Percentiles rank a stretch among this genome's conserved stretches.
These are phyloP conservation scores for Aphelinus atriplicis DNA, from an alignment of 1,140 invertebrate species.

Conservation along the genomic window DNA sequence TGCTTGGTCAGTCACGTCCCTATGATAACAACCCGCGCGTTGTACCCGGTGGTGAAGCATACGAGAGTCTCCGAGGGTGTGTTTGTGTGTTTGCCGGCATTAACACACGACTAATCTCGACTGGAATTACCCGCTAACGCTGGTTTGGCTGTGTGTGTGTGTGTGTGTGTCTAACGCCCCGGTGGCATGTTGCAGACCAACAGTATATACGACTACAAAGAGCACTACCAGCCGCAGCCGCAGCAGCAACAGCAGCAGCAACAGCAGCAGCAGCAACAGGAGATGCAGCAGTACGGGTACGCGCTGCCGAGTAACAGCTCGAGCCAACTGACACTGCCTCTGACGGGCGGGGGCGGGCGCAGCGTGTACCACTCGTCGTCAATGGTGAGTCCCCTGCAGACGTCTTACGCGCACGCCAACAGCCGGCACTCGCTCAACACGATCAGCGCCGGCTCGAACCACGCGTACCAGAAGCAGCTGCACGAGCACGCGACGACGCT, in stretches of 20 bases:
- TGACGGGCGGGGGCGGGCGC: constrained; percentile 51
- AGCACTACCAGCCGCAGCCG: constrained; percentile 59
- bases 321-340: constrained; percentile 63
- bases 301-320: constrained; percentile 62
- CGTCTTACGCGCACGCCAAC: constrained; percentile 56
- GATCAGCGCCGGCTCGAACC: constrained; percentile 36
- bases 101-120: too few species aligned
- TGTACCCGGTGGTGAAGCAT: too few species aligned
- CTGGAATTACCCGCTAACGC: too few species aligned
- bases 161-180: constrained; percentile 47
- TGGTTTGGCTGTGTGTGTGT: too few species aligned
- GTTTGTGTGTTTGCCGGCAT: too few species aligned
- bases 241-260: constrained; percentile 57
- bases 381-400: constrained; percentile 60
- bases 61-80: too few species aligned
- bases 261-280: constrained; percentile 55
- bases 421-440: constrained; percentile 50
- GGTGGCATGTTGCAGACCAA: constrained; percentile 58
- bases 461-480: constrained; percentile 20
- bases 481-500: background rate
- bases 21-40: too few species aligned
- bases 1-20: too few species aligned
- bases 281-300: constrained; percentile 63
- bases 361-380: constrained; percentile 60
- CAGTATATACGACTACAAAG: constrained; percentile 64